Evolutionary conservation across 2,797 vertebrate species (phyloP).

Genomic region (Mus minutoides): DNA sequence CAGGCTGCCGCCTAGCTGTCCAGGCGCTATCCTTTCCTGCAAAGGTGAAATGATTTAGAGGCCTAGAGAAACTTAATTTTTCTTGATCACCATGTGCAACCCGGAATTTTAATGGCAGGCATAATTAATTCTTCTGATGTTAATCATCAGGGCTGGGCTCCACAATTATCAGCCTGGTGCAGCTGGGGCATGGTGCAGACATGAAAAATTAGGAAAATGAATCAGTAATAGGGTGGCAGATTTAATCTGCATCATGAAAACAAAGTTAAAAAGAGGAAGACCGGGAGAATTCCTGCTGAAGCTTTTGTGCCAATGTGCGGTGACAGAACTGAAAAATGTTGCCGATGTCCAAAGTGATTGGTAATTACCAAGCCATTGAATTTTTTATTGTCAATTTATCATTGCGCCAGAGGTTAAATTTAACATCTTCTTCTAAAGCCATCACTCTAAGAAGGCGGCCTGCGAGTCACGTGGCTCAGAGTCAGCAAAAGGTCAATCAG

Average conservation of each 20-base stretch:
- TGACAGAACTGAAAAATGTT: slow-evolving; percentile 99
- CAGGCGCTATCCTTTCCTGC: slow-evolving; percentile 95
- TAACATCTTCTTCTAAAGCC: slow-evolving; percentile 96
- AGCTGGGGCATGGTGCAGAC: slow-evolving; percentile 99
- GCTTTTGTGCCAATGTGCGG: slow-evolving; percentile 93
- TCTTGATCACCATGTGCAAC: slow-evolving; percentile 99
- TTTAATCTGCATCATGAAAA: slow-evolving; percentile 99
- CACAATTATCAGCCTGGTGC: slow-evolving; percentile 99
- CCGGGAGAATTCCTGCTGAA: slow-evolving; percentile 95
- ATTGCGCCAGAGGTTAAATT: slow-evolving; percentile 97
- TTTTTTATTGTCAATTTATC: slow-evolving; percentile 99
- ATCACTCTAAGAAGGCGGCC: slow-evolving; percentile 92
- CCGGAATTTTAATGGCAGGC: slow-evolving; percentile 99
- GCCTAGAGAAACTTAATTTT: slow-evolving; percentile 99
- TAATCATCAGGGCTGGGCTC: slow-evolving; percentile 99
- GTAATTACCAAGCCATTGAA: slow-evolving; percentile 99
- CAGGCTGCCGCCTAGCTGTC: slow-evolving; percentile 91
- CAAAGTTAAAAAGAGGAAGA: slow-evolving; percentile 99
- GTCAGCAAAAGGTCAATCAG: slow-evolving; percentile 99
- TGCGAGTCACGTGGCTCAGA: slow-evolving; percentile 90
- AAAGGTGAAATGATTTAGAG: slow-evolving; percentile 99
- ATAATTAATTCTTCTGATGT: slow-evolving; percentile 99
- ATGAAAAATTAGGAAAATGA: slow-evolving; percentile 99
- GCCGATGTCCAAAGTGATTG: slow-evolving; percentile 98
- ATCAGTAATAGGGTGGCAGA: slow-evolving; percentile 99